phyloP scores from a whole-genome alignment of 2,797 vertebrate species.

The Bradypodion pumilum region DNA sequence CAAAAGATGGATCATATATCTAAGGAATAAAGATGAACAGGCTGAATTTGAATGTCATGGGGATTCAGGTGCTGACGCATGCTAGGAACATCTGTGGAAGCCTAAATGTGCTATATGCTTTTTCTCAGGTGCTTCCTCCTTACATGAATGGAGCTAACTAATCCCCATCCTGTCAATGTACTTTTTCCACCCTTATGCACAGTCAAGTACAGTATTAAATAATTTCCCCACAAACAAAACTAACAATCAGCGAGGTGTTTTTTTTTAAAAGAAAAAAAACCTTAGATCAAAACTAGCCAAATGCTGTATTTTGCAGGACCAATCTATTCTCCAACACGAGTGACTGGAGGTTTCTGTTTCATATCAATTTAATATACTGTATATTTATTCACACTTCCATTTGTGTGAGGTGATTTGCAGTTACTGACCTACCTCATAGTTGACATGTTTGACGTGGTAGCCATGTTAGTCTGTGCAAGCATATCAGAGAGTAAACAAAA shows the following conservation, averaged over 20 bases:
- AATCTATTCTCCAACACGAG: neutral
- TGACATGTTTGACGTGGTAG: too few relatives aligned
- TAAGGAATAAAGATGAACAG: constrained; percentile 14
- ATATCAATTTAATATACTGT: neutral
- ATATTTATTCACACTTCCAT: neutral
- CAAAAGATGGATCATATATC: neutral
- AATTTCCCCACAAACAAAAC: neutral
- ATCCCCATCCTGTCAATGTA: neutral
- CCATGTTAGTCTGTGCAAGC: too few relatives aligned
- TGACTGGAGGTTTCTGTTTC: neutral
- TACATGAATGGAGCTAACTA: constrained; percentile 2
- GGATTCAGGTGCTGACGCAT: neutral
- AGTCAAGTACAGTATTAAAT: neutral
- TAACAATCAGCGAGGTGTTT: neutral
- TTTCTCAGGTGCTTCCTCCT: neutral
- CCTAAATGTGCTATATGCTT: neutral
- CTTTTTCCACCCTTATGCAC: neutral
- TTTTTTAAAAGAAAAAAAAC: too few relatives aligned
- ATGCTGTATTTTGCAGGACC: neutral
- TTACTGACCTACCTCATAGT: constrained; percentile 18
- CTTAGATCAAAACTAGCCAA: neutral
- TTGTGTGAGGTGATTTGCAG: too few relatives aligned
- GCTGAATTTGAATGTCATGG: neutral
- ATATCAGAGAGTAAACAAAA: too few relatives aligned
- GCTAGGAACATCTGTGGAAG: neutral